Evolutionary conservation across 2,888 invertebrate species (phyloP).

Genomic region (Hypomecis punctinalis): DNA sequence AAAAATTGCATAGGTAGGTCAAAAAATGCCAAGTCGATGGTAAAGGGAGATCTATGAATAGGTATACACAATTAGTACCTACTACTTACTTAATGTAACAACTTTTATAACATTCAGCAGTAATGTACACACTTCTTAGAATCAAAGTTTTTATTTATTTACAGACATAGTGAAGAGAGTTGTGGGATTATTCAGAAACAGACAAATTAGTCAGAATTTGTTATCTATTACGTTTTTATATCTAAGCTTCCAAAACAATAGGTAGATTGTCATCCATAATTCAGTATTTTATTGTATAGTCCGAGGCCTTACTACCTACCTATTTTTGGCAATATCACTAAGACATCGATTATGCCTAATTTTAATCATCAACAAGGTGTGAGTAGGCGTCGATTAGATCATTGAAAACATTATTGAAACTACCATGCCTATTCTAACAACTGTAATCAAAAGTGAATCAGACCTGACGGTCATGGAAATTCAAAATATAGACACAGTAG

Average conservation of each 20-base stretch:
- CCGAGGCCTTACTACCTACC: background rate
- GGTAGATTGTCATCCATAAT: background rate
- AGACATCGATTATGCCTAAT: slow-evolving; percentile 16
- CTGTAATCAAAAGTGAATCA: slow-evolving; percentile 47
- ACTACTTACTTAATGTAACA: no score
- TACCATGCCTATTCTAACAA: slow-evolving; percentile 44
- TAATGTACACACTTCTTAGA: no score
- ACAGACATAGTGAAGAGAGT: no score
- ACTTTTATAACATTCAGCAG: no score
- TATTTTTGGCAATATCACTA: slow-evolving; percentile 14
- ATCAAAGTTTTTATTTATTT: no score
- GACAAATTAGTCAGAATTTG: no score
- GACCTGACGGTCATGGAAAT: slow-evolving; percentile 20
- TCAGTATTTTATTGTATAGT: slow-evolving; percentile 10
- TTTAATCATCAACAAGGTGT: slow-evolving; percentile 38
- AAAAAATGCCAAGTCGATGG: no score
- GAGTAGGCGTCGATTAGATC: slow-evolving; percentile 75
- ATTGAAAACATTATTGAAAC: slow-evolving; percentile 42
- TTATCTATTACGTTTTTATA: no score
- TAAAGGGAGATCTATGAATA: no score
- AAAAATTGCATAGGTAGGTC: no score
- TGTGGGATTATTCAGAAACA: no score
- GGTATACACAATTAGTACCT: no score
- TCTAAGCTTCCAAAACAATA: background rate
- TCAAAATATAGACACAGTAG: background rate